Conservation (phyloP, 2,888 invertebrate species). For the Tetramorium bicarinatum region DNA sequence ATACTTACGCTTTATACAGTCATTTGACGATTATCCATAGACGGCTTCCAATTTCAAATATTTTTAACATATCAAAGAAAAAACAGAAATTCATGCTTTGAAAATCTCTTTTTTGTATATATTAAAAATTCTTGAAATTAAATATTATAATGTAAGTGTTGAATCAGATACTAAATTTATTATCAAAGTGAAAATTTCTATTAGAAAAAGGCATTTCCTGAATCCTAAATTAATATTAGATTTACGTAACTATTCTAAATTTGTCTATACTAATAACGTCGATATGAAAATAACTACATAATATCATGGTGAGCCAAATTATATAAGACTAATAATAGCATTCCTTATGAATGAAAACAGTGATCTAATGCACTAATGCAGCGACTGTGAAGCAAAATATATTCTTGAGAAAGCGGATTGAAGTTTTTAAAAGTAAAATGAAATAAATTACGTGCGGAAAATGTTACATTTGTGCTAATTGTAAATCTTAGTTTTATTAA, state of each 20-base stretch:
- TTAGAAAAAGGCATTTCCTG: neutral
- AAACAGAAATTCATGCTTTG: constrained; percentile 22
- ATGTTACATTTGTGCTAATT: neutral
- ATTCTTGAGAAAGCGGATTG: neutral
- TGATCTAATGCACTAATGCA: constrained; percentile 8
- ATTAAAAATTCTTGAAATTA: neutral
- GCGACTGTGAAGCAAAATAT: constrained; percentile 4
- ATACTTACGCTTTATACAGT: constrained; percentile 39
- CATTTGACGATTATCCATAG: neutral
- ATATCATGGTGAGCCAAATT: constrained; percentile 8
- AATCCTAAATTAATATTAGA: constrained; percentile 6
- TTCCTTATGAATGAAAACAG: constrained; percentile 41
- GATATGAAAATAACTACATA: neutral
- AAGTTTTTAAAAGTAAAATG: constrained; percentile 9
- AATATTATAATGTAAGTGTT: neutral
- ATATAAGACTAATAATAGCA: constrained; percentile 17
- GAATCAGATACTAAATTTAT: neutral
- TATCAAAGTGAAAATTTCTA: neutral
- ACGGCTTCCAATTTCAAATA: neutral
- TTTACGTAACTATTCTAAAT: constrained; percentile 29
- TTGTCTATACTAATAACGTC: constrained; percentile 14
- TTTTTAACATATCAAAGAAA: neutral
- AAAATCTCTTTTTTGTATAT: neutral
- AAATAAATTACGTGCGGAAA: neutral
- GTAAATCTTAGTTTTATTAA: too few species aligned